phyloP scores from a whole-genome alignment of 2,888 invertebrate species.

The Eupithecia pulchellata region DNA sequence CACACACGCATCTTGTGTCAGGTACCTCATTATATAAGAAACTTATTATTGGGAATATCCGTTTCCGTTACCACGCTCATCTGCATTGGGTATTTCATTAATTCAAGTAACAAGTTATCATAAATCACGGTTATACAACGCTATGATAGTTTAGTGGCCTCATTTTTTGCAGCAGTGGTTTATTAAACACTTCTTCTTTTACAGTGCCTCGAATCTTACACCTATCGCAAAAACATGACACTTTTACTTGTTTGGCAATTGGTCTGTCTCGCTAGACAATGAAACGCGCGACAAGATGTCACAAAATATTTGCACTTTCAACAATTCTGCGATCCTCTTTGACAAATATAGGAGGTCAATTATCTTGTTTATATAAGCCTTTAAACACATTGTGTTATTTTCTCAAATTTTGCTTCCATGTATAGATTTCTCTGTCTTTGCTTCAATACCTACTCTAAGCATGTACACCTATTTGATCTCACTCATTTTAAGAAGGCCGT shows the following conservation, averaged over 20 bases:
- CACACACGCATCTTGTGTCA: constrained; percentile 29
- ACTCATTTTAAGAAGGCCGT: constrained; percentile 13
- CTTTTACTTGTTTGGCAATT: constrained; percentile 64
- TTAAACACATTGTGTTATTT: constrained; percentile 39
- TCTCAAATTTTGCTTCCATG: constrained; percentile 38
- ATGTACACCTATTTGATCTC: constrained; percentile 14
- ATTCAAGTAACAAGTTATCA: constrained; percentile 36
- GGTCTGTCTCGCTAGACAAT: constrained; percentile 60
- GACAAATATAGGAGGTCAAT: constrained; percentile 68
- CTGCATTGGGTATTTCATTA: constrained; percentile 36
- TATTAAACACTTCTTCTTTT: constrained; percentile 24
- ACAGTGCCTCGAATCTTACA: constrained; percentile 42
- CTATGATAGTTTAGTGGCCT: constrained; percentile 30
- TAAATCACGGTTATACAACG: constrained; percentile 37
- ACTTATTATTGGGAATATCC: constrained; percentile 60
- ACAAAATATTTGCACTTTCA: constrained; percentile 77
- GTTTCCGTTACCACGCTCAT: constrained; percentile 51
- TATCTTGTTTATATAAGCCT: constrained; percentile 60
- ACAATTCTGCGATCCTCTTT: constrained; percentile 71
- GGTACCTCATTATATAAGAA: constrained; percentile 55
- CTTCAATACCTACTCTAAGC: constrained; percentile 13
- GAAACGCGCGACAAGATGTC: constrained; percentile 67
- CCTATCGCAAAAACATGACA: constrained; percentile 48
- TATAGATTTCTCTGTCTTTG: constrained; percentile 21
- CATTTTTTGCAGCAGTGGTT: constrained; percentile 23